Evolutionary conservation across 1,140 invertebrate species (phyloP).

Genomic region (Subanguina moxae): DNA sequence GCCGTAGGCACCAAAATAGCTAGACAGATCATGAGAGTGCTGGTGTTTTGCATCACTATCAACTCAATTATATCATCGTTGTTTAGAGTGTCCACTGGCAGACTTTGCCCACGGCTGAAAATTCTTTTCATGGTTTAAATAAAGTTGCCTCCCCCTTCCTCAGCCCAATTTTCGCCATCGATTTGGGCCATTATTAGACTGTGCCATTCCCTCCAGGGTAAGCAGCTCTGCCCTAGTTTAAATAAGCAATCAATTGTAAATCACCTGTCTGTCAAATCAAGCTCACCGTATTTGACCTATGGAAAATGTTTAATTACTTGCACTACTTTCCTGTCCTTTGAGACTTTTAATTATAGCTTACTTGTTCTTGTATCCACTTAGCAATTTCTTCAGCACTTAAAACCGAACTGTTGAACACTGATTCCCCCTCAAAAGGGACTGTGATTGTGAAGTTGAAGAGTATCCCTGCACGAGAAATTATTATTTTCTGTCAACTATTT

Average conservation of each 20-base stretch:
- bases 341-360: slow-evolving; percentile 4
- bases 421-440: slow-evolving; percentile 21
- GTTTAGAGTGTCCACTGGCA: slow-evolving; percentile 14
- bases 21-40: slow-evolving; percentile 10
- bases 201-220: no score
- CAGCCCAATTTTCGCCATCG: no score
- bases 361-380: slow-evolving; percentile 21
- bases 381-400: slow-evolving; percentile 31
- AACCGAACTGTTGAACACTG: neutral
- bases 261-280: neutral
- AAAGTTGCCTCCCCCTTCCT: no score
- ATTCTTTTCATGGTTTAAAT: neutral
- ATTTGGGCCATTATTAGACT: no score
- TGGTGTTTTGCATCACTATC: slow-evolving; percentile 7
- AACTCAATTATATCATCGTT: slow-evolving; percentile 18
- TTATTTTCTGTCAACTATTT: no score
- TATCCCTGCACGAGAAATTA: slow-evolving; percentile 12
- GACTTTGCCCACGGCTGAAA: neutral
- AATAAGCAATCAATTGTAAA: no score
- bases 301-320: no score
- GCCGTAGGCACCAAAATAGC: slow-evolving; percentile 14
- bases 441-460: slow-evolving; percentile 35
- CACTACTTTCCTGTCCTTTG: no score
- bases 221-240: no score
- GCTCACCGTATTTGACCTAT: neutral